phyloP scores from a whole-genome alignment of 2,113 vertebrate genomes.

The Rallus limicola region DNA sequence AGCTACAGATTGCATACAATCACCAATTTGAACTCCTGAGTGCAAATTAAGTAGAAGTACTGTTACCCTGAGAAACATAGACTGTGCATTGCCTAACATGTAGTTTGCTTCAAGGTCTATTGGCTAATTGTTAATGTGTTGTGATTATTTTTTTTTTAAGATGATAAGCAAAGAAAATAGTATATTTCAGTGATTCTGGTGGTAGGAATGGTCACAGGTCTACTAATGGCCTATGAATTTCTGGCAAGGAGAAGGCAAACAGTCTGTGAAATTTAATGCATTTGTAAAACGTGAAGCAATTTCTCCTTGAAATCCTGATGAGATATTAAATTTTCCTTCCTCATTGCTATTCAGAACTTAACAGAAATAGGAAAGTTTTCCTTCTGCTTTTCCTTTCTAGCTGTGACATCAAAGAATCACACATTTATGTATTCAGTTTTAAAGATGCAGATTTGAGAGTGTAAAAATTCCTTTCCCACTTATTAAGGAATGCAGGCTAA shows the following conservation, averaged over 20 bases:
- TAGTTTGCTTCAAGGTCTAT: neutral
- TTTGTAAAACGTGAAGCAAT: neutral
- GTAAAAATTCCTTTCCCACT: neutral
- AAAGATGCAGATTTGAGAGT: neutral
- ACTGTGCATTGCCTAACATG: neutral
- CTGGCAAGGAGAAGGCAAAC: neutral
- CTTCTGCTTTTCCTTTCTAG: neutral
- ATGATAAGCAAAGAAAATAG: neutral
- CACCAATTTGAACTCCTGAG: neutral
- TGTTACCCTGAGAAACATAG: neutral
- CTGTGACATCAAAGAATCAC: neutral
- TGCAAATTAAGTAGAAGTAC: neutral
- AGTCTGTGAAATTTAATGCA: neutral
- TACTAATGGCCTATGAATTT: neutral
- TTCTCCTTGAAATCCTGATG: neutral
- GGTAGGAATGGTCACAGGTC: neutral
- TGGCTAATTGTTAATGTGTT: neutral
- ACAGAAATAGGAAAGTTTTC: neutral
- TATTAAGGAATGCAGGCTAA: neutral
- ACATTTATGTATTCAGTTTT: neutral
- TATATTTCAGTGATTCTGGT: neutral
- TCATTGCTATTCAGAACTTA: neutral
- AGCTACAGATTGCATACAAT: neutral
- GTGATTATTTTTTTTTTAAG: neutral
- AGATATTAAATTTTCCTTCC: neutral